These are phyloP conservation scores for Pseudomugil tenellus DNA, from an alignment of 2,797 vertebrate genomes.

Conservation along the genomic window DNA sequence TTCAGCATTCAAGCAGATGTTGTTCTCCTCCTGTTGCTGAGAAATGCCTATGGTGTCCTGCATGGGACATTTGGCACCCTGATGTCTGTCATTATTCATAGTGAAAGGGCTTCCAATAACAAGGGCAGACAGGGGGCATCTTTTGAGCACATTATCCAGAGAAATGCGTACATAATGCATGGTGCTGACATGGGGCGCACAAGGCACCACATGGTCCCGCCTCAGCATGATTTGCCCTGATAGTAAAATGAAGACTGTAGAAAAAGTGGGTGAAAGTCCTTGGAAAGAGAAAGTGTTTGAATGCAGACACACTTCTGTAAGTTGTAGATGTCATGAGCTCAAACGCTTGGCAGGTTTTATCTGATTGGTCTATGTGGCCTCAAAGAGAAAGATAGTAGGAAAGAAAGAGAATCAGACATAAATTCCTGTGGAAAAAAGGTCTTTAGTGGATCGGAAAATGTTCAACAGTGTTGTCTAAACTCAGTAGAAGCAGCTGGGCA, in stretches of 20 bases:
- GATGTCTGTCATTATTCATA: constrained; percentile 85
- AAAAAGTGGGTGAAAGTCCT: constrained; percentile 42
- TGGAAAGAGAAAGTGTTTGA: constrained; percentile 42
- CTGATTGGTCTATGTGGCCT: constrained; percentile 36
- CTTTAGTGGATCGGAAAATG: constrained; percentile 21
- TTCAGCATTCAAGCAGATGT: constrained; percentile 83
- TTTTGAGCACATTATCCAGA: constrained; percentile 74
- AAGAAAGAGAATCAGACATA: constrained; percentile 14
- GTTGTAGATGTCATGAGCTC: constrained; percentile 45
- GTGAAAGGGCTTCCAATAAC: constrained; percentile 81
- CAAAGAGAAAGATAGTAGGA: constrained; percentile 30
- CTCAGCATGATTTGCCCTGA: constrained; percentile 47
- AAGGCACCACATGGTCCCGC: constrained; percentile 45
- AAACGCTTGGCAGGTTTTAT: constrained; percentile 29
- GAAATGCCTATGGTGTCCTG: constrained; percentile 79
- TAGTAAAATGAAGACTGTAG: constrained; percentile 49
- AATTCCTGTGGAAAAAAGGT: constrained; percentile 14
- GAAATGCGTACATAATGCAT: constrained; percentile 72
- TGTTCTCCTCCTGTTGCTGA: constrained; percentile 77
- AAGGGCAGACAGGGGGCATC: constrained; percentile 83
- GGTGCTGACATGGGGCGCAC: constrained; percentile 51
- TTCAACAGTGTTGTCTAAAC: constrained; percentile 27
- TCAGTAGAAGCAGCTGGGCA: constrained; percentile 37
- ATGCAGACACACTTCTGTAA: constrained; percentile 36
- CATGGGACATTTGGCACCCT: constrained; percentile 85